Conservation (phyloP, 2,113 vertebrate species). For the Hemibagrus wyckioides region DNA sequence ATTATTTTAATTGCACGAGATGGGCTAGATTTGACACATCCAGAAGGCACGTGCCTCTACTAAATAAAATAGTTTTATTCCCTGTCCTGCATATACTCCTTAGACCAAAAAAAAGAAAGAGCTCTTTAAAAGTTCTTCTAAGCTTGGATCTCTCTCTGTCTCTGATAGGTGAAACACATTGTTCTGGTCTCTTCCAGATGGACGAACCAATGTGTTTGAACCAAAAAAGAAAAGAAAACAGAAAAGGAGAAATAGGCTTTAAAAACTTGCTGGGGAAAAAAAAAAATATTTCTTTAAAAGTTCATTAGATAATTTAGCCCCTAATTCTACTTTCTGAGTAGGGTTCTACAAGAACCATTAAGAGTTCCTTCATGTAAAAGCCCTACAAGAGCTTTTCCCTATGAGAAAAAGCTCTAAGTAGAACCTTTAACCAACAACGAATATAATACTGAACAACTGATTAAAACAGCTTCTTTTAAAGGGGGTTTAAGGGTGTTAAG, state of each 20-base stretch:
- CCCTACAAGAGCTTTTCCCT: neutral
- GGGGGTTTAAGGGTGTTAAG: too few species aligned
- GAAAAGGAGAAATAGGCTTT: neutral
- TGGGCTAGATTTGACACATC: neutral
- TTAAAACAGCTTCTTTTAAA: neutral
- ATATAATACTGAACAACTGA: neutral
- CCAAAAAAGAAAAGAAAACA: neutral
- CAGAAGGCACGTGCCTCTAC: neutral
- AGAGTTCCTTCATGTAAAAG: neutral
- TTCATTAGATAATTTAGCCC: neutral
- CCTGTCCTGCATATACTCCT: neutral
- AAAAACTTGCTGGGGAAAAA: neutral
- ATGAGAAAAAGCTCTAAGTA: neutral
- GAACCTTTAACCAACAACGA: neutral
- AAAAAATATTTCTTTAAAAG: neutral
- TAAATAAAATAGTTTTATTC: slow-evolving; percentile 1
- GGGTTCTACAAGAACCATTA: neutral
- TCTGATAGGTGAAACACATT: neutral
- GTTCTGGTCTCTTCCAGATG: neutral
- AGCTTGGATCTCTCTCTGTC: too few species aligned
- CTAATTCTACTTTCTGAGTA: neutral
- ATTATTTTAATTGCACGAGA: neutral
- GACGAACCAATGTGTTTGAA: too few species aligned
- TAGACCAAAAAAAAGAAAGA: neutral
- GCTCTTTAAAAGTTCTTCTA: neutral